Base-by-base conservation (phyloP, 2,888 invertebrate species). In the Ecliptopera silaceata region DNA sequence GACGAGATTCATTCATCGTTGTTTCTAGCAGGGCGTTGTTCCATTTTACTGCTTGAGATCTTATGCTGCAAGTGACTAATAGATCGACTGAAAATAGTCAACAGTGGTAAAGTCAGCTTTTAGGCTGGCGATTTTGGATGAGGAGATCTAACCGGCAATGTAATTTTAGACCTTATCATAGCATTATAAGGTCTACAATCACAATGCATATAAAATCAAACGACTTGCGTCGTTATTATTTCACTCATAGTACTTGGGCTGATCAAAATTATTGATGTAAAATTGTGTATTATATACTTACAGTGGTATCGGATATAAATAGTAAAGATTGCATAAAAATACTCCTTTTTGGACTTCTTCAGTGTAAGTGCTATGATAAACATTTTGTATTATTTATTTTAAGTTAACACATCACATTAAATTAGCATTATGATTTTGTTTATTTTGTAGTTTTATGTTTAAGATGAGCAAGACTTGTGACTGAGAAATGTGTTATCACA, bases 331-430 rank as follows among this genome's bases (percentile, higher is more conserved):
- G 46, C 51, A 56, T 59, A 62, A 49, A n/a, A 48, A 51, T 50
- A 59, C 52, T 61, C 48, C 54, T 46, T 45, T 65, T 66, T 71
- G 61, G 63, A 61, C 65, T 64, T 60, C 50, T 66, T 68, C 75
- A 71, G 72, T 77, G 70, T 72, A 69, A 77, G 76, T 74, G 75
- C 76, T 79, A 75, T 71, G 71, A 71, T 68, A 53, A 26, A 57
- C 34, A 52, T 36, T 65, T 59, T 58, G 55, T 68, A 45, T 55
- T 64, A 55, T 57, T 47, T 59, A 64, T 38, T 66, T 63, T 67
- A 42, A 26, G 32, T 62, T 57, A 64, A 47, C 41, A 54, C 59
- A 66, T 63, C 65, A 69, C 55, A 61, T 45, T 51, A 36, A 26
- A 51, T 65, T 65, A 17, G 44, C 44, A 59, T 45, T 39, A 45